Evolutionary conservation across 2,797 vertebrate species (phyloP).

Genomic region (Galago senegalensis): DNA sequence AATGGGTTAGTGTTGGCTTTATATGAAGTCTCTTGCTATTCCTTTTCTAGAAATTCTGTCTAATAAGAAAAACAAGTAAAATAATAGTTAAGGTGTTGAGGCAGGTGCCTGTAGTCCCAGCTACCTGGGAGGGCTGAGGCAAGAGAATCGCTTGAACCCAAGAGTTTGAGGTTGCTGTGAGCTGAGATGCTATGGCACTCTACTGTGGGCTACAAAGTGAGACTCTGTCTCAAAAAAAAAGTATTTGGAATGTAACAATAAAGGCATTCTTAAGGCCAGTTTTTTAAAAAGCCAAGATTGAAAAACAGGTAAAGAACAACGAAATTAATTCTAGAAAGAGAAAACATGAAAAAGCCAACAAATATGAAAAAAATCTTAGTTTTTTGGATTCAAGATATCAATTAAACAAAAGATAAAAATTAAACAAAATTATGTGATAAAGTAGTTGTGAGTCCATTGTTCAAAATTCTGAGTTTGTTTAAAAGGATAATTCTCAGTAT

Average conservation of each 20-base stretch:
- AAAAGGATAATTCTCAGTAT: constrained; percentile 7
- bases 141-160: too few species aligned
- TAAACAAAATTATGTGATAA: not conserved
- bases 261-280: not conserved
- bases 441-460: not conserved
- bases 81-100: not conserved
- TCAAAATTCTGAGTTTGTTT: not conserved
- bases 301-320: constrained; percentile 56
- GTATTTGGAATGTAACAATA: not conserved
- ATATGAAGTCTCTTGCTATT: not conserved
- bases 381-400: constrained; percentile 14
- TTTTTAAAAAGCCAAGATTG: not conserved
- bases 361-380: not conserved
- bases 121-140: too few species aligned
- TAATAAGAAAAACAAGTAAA: constrained; percentile 22
- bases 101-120: too few species aligned
- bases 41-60: not conserved
- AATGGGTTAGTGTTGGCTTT: not conserved
- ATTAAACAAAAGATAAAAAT: too few species aligned
- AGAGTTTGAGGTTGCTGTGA: too few species aligned
- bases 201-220: too few species aligned
- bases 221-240: not conserved
- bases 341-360: not conserved
- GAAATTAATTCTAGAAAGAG: constrained; percentile 25
- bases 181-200: too few species aligned